These are phyloP conservation scores for Eidolon dupreanum DNA, from an alignment of 2,797 vertebrate genomes.

Conservation along the genomic window DNA sequence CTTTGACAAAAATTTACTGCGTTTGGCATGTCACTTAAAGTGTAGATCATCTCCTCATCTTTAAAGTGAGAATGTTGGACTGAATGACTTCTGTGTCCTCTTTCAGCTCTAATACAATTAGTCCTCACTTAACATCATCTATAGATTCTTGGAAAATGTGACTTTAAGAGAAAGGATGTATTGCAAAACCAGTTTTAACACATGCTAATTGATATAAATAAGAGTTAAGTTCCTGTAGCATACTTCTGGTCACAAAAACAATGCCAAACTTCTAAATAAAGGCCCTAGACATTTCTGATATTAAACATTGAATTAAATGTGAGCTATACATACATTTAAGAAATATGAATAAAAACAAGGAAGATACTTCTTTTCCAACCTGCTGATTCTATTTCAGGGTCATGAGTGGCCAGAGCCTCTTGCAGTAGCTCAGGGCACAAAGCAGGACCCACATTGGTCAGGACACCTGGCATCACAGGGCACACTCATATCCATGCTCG, in stretches of 20 bases:
- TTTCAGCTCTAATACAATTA: background rate
- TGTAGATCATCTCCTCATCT: background rate
- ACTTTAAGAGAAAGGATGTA: background rate
- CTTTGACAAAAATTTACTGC: background rate
- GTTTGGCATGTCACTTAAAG: background rate
- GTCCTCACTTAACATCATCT: background rate
- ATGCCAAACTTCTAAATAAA: background rate
- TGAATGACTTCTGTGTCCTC: background rate
- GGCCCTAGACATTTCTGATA: background rate
- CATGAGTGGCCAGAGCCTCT: background rate
- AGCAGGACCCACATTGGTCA: background rate
- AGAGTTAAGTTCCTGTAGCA: background rate
- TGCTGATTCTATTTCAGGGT: background rate
- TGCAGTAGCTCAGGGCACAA: background rate
- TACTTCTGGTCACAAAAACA: background rate
- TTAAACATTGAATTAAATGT: background rate
- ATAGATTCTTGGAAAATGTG: background rate
- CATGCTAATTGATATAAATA: background rate
- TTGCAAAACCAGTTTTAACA: background rate
- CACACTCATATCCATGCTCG: background rate
- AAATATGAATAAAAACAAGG: background rate
- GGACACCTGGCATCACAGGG: background rate
- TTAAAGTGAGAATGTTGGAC: background rate
- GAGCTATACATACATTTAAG: background rate
- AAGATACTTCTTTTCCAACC: background rate